Conservation (phyloP, 2,113 vertebrate genomes). For the Anolis sagrei region DNA sequence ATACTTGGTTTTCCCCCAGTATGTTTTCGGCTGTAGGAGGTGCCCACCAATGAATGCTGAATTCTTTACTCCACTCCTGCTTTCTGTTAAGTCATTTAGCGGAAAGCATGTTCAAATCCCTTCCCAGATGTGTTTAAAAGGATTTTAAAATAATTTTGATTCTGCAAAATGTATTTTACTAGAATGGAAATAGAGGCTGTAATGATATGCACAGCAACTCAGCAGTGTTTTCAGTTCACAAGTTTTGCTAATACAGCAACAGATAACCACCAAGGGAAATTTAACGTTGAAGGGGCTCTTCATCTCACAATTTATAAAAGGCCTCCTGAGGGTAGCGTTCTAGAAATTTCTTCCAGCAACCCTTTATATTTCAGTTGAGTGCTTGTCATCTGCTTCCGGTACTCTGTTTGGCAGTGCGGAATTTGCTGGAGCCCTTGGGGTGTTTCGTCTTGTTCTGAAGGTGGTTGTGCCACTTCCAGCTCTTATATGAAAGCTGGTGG, state of each 20-base stretch:
- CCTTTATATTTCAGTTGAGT: slow-evolving; percentile 41
- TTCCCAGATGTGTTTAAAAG: background rate
- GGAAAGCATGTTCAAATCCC: background rate
- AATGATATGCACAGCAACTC: slow-evolving; percentile 21
- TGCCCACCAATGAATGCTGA: too few species aligned
- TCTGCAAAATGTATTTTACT: slow-evolving; percentile 21
- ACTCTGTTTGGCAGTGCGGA: slow-evolving; percentile 9
- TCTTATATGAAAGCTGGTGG: slow-evolving; percentile 50
- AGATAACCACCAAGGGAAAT: slow-evolving; percentile 57
- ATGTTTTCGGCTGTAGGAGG: background rate
- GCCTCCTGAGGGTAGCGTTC: slow-evolving; percentile 37
- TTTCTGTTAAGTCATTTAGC: background rate
- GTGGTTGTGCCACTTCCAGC: slow-evolving; percentile 31
- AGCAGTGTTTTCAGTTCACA: slow-evolving; percentile 51
- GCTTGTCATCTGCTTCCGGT: slow-evolving; percentile 28
- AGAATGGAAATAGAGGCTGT: slow-evolving; percentile 8
- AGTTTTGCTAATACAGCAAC: slow-evolving; percentile 53
- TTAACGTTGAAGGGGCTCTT: slow-evolving; percentile 62
- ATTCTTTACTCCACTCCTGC: background rate
- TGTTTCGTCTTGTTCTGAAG: slow-evolving; percentile 12
- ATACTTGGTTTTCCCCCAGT: too few species aligned
- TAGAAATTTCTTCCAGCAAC: slow-evolving; percentile 56
- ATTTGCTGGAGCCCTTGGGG: slow-evolving; percentile 39
- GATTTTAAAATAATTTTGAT: slow-evolving; percentile 27
- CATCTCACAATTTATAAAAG: slow-evolving; percentile 59